phyloP scores from a whole-genome alignment of 2,113 vertebrate genomes.

The Cercocebus atys region DNA sequence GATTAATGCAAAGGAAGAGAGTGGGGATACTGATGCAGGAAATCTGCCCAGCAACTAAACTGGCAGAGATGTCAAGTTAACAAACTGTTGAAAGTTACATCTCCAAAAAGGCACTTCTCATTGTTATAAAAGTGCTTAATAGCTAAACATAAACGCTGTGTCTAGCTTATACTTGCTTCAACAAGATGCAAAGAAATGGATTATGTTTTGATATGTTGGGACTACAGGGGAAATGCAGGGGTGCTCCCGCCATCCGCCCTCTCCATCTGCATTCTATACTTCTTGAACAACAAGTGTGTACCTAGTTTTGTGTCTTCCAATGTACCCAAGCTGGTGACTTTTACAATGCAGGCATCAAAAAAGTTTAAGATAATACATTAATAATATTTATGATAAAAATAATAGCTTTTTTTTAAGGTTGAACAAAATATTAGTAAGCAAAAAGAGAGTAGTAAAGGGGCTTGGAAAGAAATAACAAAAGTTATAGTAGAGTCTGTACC shows the following conservation, averaged over 20 bases:
- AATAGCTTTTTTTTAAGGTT: background rate
- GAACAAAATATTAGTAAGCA: background rate
- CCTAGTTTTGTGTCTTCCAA: background rate
- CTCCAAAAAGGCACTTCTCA: slow-evolving; percentile 57
- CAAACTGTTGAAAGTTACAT: background rate
- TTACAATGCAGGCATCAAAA: background rate
- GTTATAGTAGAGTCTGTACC: background rate
- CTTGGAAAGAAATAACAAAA: background rate
- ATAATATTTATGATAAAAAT: background rate
- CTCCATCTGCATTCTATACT: too few species aligned
- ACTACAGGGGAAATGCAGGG: background rate
- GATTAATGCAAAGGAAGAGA: background rate
- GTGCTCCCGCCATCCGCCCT: background rate
- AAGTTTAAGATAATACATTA: background rate
- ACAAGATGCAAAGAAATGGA: background rate
- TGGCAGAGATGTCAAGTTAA: background rate
- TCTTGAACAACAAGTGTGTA: background rate
- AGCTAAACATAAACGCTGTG: background rate
- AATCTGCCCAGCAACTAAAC: background rate
- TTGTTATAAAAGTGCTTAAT: slow-evolving; percentile 38
- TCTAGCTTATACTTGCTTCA: background rate
- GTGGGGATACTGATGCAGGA: accelerated
- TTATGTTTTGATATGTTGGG: background rate
- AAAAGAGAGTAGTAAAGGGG: background rate
- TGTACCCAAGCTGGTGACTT: background rate